A percentile compares a stretch with the other conserved stretches of the same genome.
These are phyloP conservation scores for Lophius americanus DNA, from an alignment of 2,797 vertebrate genomes.

Conservation along the genomic window DNA sequence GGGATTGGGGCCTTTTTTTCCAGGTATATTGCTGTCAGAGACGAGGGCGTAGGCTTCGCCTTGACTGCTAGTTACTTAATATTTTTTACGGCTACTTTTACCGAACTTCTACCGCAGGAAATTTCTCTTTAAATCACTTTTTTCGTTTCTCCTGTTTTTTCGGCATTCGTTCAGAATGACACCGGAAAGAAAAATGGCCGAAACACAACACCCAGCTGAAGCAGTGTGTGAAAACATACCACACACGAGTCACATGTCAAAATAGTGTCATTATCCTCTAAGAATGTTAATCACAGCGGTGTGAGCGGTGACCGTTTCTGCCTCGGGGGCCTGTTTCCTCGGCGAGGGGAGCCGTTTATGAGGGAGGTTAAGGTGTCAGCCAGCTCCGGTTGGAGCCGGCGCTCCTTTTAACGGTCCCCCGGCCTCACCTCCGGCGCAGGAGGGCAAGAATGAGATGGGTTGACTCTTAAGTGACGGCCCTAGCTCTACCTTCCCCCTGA, in stretches of 20 bases:
- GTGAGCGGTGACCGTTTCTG: constrained; percentile 52
- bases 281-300: constrained; percentile 69
- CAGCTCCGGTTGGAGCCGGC: constrained; percentile 64
- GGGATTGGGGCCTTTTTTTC: too few species aligned
- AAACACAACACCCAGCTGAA: constrained; percentile 23
- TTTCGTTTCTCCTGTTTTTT: constrained; percentile 2
- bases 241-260: constrained; percentile 62
- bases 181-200: not conserved
- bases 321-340: constrained; percentile 58
- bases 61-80: too few species aligned
- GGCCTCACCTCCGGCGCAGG: constrained; percentile 75
- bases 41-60: too few species aligned
- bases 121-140: not conserved
- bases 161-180: not conserved
- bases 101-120: too few species aligned
- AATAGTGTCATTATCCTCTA: constrained; percentile 68
- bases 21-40: too few species aligned
- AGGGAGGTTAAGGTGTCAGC: constrained; percentile 79
- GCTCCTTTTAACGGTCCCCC: constrained; percentile 58
- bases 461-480: constrained; percentile 61
- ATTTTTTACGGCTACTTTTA: too few species aligned
- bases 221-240: constrained; percentile 46
- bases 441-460: constrained; percentile 58
- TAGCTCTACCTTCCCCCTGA: constrained; percentile 56
- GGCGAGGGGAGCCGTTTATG: constrained; percentile 76